Evolutionary conservation across 2,797 vertebrate genomes (phyloP), one percentile per base, ranked within the genome.

Genomic region (Pseudochirops cupreus): DNA sequence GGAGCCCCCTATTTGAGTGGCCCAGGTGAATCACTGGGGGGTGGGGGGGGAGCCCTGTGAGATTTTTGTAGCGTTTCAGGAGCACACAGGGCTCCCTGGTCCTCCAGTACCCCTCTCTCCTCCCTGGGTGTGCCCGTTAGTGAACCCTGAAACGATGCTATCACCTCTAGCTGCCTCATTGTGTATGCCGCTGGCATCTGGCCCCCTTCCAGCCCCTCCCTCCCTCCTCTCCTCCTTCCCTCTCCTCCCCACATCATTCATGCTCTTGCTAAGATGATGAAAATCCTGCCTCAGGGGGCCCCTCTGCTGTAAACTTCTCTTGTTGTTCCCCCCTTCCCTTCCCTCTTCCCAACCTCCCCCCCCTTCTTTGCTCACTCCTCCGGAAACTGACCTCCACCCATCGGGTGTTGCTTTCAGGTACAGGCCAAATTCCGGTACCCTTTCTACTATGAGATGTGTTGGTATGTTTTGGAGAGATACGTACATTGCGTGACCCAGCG

Each of bases 371-470:
- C 91, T 74, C n/a, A 74, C 67, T 74, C 91, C 50, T 55, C 53
- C 58, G 21, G 95, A 97, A 62, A 56, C 95, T 97, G 96, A 98
- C 62, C 93, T 67, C 94, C 53, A 95, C 92, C 56, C 91, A 94
- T 93, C 95, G 91, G 53, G 0, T 97, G 95, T 98, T 96, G 96
- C 95, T 98, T 98, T 91, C 98, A 99, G 99, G 99, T 99, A 98
- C 99, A 99, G 92, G 99, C 99, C 98, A 99, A 99, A 98, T 99
- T 99, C 98, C 99, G 99, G 4, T 99, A 99, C 98, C 99, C 99
- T 33, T 99, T 99, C 99, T 99, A 99, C 99, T 99, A 99, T 98
- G 99, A 99, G 98, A 99, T 99, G 97, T 99, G 99, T 98, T 99
- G 99, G 99, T 99, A 99, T 98, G 99, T 99, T 97, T 98, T 99